Evolutionary conservation across 2,797 vertebrate species (phyloP).

Genomic region (Oryzias dopingdopingensis): DNA sequence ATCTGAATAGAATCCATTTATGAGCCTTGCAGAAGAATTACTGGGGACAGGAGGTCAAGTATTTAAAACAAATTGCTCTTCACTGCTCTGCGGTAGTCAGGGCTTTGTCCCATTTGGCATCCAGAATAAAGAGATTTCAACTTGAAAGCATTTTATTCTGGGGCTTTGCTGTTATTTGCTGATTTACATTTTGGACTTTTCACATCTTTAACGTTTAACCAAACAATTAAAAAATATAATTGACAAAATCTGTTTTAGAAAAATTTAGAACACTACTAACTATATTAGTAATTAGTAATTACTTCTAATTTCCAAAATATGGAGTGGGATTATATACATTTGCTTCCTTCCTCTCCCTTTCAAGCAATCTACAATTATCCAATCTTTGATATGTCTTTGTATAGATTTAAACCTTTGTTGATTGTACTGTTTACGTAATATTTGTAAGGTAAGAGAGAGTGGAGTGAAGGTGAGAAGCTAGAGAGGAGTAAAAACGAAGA

Average conservation of each 20-base stretch:
- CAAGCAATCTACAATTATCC: too few relatives aligned
- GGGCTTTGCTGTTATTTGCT: background rate
- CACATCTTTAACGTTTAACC: too few relatives aligned
- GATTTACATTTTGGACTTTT: background rate
- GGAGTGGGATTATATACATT: too few relatives aligned
- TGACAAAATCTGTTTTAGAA: too few relatives aligned
- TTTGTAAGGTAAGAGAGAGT: background rate
- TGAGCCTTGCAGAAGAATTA: background rate
- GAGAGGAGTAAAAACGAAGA: constrained; percentile 11
- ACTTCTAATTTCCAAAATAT: too few relatives aligned
- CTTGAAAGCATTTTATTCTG: background rate
- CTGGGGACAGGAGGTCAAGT: background rate
- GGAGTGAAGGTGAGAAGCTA: constrained; percentile 13
- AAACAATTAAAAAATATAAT: too few relatives aligned
- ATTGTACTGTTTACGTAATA: too few relatives aligned
- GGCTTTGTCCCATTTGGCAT: background rate
- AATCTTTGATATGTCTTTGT: too few relatives aligned
- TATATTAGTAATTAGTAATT: too few relatives aligned
- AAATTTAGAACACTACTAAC: too few relatives aligned
- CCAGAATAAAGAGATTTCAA: background rate
- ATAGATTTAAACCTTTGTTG: too few relatives aligned
- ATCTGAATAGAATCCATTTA: background rate
- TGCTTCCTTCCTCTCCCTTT: too few relatives aligned
- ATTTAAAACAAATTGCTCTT: constrained; percentile 2
- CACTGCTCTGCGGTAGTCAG: background rate